Conservation (phyloP, 2,113 vertebrate genomes). For the Procavia capensis region DNA sequence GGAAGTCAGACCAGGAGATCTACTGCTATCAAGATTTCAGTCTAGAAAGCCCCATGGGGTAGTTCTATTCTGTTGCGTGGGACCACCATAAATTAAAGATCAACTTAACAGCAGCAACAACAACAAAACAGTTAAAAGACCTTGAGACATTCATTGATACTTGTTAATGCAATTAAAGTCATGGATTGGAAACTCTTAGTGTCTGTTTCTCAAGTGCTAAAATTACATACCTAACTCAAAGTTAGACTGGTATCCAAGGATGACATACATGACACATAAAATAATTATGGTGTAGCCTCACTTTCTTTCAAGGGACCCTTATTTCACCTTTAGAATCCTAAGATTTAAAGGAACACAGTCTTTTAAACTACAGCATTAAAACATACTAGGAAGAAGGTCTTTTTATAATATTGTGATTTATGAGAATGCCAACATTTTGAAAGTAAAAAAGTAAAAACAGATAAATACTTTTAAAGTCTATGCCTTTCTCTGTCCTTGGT, state of each 20-base stretch:
- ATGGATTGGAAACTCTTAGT: background rate
- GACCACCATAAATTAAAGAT: background rate
- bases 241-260: background rate
- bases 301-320: background rate
- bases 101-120: background rate
- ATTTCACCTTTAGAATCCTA: background rate
- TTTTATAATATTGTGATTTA: background rate
- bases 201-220: background rate
- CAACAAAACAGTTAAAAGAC: background rate
- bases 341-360: background rate
- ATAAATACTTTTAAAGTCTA: background rate
- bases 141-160: accelerated
- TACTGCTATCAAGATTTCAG: background rate
- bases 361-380: background rate
- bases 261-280: background rate
- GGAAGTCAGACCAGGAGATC: background rate
- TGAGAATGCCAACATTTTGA: constrained; percentile 21
- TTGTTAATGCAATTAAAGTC: background rate
- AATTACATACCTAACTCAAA: background rate
- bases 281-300: background rate
- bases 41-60: background rate
- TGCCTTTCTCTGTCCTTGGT: background rate
- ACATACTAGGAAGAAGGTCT: background rate
- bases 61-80: background rate
- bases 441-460: background rate